Evolutionary conservation across 2,113 vertebrate species (phyloP).

Genomic region (Anolis sagrei): DNA sequence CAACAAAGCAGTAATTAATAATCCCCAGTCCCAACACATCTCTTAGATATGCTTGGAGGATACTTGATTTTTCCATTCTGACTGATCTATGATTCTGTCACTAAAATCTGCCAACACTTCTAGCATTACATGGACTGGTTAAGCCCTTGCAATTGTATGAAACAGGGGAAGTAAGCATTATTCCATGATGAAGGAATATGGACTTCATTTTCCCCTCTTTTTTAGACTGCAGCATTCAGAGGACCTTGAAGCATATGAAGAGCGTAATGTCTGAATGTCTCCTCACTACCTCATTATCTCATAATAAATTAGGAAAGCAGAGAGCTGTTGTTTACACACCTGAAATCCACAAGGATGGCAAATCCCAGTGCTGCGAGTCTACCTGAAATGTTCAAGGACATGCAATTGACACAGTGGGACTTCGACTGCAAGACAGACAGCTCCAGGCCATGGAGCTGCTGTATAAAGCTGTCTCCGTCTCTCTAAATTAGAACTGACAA

Average conservation of each 20-base stretch:
- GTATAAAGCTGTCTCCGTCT: constrained; percentile 76
- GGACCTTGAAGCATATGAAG: constrained; percentile 37
- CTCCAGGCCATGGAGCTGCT: constrained; percentile 82
- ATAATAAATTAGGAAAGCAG: constrained; percentile 64
- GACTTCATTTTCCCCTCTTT: constrained; percentile 35
- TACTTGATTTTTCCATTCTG: background rate
- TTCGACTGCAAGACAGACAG: constrained; percentile 77
- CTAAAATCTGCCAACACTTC: background rate
- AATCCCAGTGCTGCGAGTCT: constrained; percentile 66
- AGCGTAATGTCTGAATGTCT: constrained; percentile 34
- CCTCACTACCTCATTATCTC: constrained; percentile 30
- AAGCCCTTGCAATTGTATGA: rapidly evolving
- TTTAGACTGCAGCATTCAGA: constrained; percentile 3
- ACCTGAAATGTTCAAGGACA: constrained; percentile 86
- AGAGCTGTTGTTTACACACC: constrained; percentile 64
- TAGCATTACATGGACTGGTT: background rate
- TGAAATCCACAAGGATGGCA: constrained; percentile 66
- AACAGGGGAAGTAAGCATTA: background rate
- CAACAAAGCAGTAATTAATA: too few relatives aligned
- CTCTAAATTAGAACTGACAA: constrained; percentile 85
- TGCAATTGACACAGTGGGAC: constrained; percentile 73
- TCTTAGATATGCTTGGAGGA: background rate
- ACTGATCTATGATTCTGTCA: constrained; percentile 6
- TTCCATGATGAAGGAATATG: constrained; percentile 34
- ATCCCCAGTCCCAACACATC: too few relatives aligned